Conservation (phyloP, 2,797 vertebrate genomes). For the Potorous gilbertii region DNA sequence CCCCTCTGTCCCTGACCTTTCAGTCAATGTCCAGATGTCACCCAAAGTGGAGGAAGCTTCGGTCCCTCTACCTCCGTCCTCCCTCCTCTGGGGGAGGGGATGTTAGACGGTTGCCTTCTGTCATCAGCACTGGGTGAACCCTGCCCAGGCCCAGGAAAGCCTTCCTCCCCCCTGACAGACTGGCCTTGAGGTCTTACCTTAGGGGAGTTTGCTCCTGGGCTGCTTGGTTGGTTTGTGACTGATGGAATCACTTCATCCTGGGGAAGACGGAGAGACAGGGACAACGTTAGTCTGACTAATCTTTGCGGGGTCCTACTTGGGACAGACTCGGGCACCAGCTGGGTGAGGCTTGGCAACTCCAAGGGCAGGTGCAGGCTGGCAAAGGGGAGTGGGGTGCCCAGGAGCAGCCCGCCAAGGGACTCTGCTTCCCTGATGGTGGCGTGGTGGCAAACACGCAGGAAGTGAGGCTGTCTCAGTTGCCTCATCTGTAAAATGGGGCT, state of each 20-base stretch:
- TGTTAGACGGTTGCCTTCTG: too few relatives aligned
- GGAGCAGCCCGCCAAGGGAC: not conserved
- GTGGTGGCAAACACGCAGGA: not conserved
- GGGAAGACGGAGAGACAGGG: conserved; percentile 67
- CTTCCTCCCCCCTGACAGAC: conserved; percentile 61
- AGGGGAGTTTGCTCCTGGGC: conserved; percentile 71
- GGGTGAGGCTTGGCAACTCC: too few relatives aligned
- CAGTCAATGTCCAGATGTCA: too few relatives aligned
- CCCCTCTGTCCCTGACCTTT: too few relatives aligned
- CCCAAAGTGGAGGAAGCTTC: too few relatives aligned
- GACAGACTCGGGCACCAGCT: not conserved
- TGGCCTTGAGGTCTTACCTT: conserved; percentile 81
- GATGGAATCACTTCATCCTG: conserved; percentile 86
- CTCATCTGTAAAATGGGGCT: not conserved
- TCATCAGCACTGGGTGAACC: not conserved
- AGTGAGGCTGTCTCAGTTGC: not conserved
- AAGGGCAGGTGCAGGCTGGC: too few relatives aligned
- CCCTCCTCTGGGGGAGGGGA: too few relatives aligned
- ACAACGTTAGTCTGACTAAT: conserved; percentile 17
- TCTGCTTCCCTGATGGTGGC: too few relatives aligned
- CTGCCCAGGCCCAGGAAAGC: not conserved
- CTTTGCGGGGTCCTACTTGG: not conserved
- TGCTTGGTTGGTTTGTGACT: conserved; percentile 71
- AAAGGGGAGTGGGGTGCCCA: not conserved
- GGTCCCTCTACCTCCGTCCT: not conserved